phyloP scores from a whole-genome alignment of 2,113 vertebrate genomes.

The Bubo scandiacus region DNA sequence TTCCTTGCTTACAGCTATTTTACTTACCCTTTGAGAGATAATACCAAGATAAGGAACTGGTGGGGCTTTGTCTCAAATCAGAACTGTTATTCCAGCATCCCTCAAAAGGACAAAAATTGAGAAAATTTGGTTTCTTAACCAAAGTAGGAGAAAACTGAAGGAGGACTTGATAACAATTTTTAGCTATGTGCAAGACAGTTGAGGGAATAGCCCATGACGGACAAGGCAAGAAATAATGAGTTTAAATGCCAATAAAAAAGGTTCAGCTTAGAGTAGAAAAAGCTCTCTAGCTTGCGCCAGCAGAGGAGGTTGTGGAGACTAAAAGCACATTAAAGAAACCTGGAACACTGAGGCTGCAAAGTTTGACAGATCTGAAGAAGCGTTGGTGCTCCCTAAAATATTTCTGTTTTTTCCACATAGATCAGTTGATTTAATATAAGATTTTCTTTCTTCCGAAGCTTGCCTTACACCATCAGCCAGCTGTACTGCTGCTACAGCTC shows the following conservation, averaged over 20 bases:
- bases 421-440: background rate
- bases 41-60: too few relatives aligned
- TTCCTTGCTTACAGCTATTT: background rate
- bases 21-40: background rate
- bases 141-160: background rate
- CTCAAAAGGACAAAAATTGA: accelerated
- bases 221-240: background rate
- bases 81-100: background rate
- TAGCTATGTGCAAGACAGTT: too few relatives aligned
- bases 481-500: background rate
- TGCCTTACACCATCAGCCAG: background rate
- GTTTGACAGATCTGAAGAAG: background rate
- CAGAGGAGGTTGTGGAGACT: background rate
- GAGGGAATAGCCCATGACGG: background rate
- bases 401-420: background rate
- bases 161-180: background rate
- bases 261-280: background rate
- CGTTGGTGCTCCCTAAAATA: background rate
- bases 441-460: background rate
- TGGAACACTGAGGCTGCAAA: background rate
- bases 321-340: background rate
- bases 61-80: background rate
- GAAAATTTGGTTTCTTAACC: background rate
- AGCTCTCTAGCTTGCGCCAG: background rate
- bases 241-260: background rate